Conservation (phyloP, 1,140 invertebrate species). For the Hormaphis cornu region DNA sequence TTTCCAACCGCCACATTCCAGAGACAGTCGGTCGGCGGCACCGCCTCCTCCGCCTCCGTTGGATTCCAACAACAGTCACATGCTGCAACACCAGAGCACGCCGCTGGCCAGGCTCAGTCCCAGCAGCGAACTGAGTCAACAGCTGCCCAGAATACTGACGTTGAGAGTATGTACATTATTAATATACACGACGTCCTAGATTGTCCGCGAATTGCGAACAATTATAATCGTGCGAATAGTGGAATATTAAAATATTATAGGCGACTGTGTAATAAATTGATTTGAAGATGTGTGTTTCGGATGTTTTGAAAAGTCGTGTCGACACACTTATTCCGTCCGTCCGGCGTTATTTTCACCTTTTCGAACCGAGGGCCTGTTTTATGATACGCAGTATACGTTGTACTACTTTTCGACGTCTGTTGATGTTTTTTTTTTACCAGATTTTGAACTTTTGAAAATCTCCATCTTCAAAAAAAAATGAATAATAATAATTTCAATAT, state of each 20-base stretch:
- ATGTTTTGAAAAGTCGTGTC: no score
- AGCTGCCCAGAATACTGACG: slow-evolving; percentile 81
- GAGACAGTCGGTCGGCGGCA: slow-evolving; percentile 45
- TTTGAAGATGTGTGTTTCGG: neutral
- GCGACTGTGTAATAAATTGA: neutral
- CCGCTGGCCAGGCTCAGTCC: slow-evolving; percentile 80
- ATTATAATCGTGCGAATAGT: neutral
- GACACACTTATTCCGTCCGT: no score
- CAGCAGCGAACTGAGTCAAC: slow-evolving; percentile 80
- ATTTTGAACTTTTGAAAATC: no score
- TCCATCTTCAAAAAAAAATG: no score
- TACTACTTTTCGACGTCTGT: no score
- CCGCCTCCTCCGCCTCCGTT: slow-evolving; percentile 50
- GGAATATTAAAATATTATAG: neutral
- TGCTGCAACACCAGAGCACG: slow-evolving; percentile 67
- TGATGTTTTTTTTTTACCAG: no score
- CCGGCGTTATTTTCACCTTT: no score
- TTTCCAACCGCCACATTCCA: slow-evolving; percentile 52
- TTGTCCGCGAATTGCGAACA: no score
- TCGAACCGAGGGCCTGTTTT: no score
- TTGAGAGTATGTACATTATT: slow-evolving; percentile 43
- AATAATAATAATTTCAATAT: no score
- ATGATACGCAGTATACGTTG: no score
- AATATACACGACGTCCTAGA: no score
- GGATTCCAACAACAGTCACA: slow-evolving; percentile 46